Percentiles rank a stretch among this genome's conserved stretches.
Conservation (phyloP, 1,140 invertebrate genomes). For the Drosophila saltans region DNA sequence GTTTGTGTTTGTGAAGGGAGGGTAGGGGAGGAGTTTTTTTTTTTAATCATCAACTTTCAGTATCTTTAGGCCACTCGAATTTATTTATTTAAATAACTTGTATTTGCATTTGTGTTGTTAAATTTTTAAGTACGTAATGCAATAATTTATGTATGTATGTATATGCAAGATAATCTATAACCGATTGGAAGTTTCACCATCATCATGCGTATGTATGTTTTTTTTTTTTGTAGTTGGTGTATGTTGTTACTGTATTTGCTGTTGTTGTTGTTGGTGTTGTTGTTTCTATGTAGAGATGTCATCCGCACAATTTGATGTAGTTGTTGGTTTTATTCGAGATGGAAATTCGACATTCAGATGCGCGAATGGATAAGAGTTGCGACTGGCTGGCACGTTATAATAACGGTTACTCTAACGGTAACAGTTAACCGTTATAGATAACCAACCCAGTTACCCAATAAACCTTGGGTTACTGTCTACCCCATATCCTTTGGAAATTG, state of each 20-base stretch:
- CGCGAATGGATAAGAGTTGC: not conserved
- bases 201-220: not conserved
- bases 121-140: conserved; percentile 35
- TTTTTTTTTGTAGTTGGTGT: conserved; percentile 3
- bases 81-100: conserved; percentile 15
- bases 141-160: conserved; percentile 21
- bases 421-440: not conserved
- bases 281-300: not conserved
- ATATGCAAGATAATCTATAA: conserved; percentile 8
- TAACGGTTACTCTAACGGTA: not conserved
- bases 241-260: not conserved
- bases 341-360: conserved; percentile 3
- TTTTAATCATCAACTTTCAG: conserved; percentile 26
- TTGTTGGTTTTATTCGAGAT: not conserved
- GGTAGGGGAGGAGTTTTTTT: not conserved
- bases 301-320: not conserved
- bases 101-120: conserved; percentile 17
- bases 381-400: not conserved
- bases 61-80: conserved; percentile 41
- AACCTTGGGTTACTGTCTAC: not conserved
- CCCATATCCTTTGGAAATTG: not conserved
- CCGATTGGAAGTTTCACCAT: conserved; percentile 2
- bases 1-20: conserved; percentile 14
- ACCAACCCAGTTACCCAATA: not conserved
- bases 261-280: not conserved